phyloP scores from a whole-genome alignment of 2,797 vertebrate species.

The Hoplostethus atlanticus region DNA sequence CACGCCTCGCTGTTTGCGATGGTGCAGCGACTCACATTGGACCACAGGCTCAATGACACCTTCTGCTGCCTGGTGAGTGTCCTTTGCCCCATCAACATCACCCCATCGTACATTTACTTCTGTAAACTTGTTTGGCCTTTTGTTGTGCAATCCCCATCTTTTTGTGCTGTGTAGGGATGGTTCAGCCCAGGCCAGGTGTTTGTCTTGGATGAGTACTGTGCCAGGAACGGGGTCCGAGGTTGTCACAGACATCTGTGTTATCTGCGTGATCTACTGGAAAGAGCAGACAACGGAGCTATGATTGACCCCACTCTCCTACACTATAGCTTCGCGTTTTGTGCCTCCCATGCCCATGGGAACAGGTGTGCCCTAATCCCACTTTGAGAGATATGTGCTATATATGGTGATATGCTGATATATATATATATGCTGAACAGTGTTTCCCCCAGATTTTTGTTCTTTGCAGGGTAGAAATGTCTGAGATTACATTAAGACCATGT shows the following conservation, averaged over 20 bases:
- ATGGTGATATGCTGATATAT: too few relatives aligned
- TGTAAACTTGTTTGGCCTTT: neutral
- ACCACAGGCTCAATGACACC: constrained; percentile 99
- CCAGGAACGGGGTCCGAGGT: constrained; percentile 96
- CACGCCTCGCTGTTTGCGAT: constrained; percentile 99
- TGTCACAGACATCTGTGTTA: constrained; percentile 99
- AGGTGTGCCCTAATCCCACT: constrained; percentile 85
- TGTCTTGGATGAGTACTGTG: constrained; percentile 98
- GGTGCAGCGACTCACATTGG: constrained; percentile 98
- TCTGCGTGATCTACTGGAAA: constrained; percentile 95
- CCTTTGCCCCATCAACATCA: neutral
- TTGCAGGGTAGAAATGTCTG: neutral
- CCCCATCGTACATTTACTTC: neutral
- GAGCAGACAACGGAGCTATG: constrained; percentile 95
- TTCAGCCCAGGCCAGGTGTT: constrained; percentile 99
- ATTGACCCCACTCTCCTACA: constrained; percentile 98
- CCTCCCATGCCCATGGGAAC: constrained; percentile 98
- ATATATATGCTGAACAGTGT: neutral
- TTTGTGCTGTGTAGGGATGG: constrained; percentile 90
- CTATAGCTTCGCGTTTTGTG: constrained; percentile 99
- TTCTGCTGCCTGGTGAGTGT: constrained; percentile 98
- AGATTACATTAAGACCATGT: neutral
- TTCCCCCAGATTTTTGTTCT: neutral
- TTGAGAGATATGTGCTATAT: constrained; percentile 11
- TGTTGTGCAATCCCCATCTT: constrained; percentile 1